Percentiles rank a stretch among this genome's conserved stretches.
These are phyloP conservation scores for Saccopteryx leptura DNA, from an alignment of 2,113 vertebrate genomes.

Conservation along the genomic window DNA sequence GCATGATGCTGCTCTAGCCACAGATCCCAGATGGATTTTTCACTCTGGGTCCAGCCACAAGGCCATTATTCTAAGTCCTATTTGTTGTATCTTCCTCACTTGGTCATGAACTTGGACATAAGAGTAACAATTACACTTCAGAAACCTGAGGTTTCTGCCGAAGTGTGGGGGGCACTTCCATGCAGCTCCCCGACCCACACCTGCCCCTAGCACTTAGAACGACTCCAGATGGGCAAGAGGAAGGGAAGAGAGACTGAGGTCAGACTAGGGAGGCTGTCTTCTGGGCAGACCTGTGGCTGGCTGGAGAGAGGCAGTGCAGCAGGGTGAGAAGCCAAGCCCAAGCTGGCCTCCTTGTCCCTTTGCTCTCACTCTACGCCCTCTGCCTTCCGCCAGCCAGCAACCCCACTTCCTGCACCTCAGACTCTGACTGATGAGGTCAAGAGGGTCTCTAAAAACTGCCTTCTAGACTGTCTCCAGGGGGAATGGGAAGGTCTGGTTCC, in stretches of 20 bases:
- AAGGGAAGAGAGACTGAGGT: neutral
- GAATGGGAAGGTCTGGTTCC: neutral
- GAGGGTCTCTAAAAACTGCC: neutral
- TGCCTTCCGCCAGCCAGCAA: conserved; percentile 1
- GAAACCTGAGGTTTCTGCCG: neutral
- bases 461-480: neutral
- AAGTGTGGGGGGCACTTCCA: neutral
- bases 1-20: neutral
- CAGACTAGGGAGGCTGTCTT: neutral
- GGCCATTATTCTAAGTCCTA: neutral
- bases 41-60: neutral
- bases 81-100: neutral
- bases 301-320: neutral
- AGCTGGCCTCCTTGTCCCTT: neutral
- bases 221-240: neutral
- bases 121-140: neutral
- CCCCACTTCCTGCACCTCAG: conserved; percentile 29
- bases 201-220: neutral
- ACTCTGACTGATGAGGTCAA: neutral
- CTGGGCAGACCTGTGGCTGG: neutral
- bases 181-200: neutral
- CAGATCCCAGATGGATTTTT: neutral
- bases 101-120: neutral
- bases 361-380: neutral
- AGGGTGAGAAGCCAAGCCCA: neutral